Conservation (phyloP, 2,797 vertebrate species). For the Molossus molossus region DNA sequence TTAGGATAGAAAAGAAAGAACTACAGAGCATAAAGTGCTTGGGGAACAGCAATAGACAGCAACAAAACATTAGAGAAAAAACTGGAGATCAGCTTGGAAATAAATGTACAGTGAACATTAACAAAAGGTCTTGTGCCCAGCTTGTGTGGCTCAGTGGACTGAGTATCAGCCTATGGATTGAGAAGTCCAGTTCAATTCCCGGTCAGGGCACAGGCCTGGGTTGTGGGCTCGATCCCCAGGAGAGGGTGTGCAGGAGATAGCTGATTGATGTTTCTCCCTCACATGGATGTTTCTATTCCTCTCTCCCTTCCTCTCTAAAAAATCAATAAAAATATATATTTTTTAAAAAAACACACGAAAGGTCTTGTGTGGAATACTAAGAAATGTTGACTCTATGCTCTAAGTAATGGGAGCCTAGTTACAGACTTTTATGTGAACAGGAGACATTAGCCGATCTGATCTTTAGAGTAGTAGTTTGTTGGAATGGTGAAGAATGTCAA, state of each 20-base stretch:
- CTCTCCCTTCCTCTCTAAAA: no score
- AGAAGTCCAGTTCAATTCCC: no score
- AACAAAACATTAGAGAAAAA: background rate
- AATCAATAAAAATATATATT: no score
- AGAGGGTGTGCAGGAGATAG: no score
- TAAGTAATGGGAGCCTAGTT: background rate
- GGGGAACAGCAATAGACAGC: background rate
- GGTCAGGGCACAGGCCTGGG: no score
- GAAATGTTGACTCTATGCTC: background rate
- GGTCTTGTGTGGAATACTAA: background rate
- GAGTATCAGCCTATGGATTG: no score
- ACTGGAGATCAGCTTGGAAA: background rate
- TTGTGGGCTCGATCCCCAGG: no score
- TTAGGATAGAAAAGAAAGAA: background rate
- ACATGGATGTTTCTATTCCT: no score
- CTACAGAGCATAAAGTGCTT: background rate
- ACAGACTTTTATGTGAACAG: background rate
- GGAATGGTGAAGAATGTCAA: conserved; percentile 1
- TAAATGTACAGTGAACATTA: conserved; percentile 5
- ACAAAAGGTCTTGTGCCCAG: background rate
- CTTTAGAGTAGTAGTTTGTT: background rate
- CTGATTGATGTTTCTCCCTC: no score
- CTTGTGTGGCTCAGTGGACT: no score
- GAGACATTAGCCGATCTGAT: background rate
- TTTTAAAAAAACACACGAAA: background rate